A percentile compares a stretch with the other conserved stretches of the same genome.
Evolutionary conservation across 2,113 vertebrate species (phyloP).

Genomic region (Pyxicephalus adspersus): DNA sequence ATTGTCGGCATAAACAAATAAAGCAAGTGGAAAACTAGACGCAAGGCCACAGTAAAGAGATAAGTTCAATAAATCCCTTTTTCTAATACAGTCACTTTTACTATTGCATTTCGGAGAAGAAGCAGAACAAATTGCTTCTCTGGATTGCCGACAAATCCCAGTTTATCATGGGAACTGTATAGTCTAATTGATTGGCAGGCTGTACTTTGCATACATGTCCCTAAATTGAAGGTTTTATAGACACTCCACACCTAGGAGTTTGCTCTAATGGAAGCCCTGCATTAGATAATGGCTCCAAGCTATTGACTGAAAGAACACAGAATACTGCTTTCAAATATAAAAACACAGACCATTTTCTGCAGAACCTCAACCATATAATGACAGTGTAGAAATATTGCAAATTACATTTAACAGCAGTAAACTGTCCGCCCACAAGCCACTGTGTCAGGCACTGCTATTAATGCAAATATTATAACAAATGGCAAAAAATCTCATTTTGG

Average conservation of each 20-base stretch:
- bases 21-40: neutral
- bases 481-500: too few species aligned
- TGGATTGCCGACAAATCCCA: neutral
- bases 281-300: neutral
- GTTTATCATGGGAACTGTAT: neutral
- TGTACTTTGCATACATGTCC: slow-evolving; percentile 16
- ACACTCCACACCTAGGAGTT: neutral
- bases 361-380: neutral
- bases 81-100: slow-evolving; percentile 38
- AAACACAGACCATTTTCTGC: slow-evolving; percentile 4
- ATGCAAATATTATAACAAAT: too few species aligned
- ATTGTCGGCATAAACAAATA: neutral
- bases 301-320: neutral
- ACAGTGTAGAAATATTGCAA: neutral
- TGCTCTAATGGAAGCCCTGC: slow-evolving; percentile 16
- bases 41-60: slow-evolving; percentile 10
- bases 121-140: slow-evolving; percentile 5
- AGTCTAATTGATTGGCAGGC: slow-evolving; percentile 28
- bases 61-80: slow-evolving; percentile 21
- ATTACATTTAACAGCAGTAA: neutral
- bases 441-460: too few species aligned
- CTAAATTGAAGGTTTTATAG: slow-evolving; percentile 22
- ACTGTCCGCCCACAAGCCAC: neutral
- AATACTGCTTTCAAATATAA: neutral
- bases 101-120: neutral